Evolutionary conservation across 2,888 invertebrate genomes (phyloP).

Genomic region (Dryobotodes eremita): DNA sequence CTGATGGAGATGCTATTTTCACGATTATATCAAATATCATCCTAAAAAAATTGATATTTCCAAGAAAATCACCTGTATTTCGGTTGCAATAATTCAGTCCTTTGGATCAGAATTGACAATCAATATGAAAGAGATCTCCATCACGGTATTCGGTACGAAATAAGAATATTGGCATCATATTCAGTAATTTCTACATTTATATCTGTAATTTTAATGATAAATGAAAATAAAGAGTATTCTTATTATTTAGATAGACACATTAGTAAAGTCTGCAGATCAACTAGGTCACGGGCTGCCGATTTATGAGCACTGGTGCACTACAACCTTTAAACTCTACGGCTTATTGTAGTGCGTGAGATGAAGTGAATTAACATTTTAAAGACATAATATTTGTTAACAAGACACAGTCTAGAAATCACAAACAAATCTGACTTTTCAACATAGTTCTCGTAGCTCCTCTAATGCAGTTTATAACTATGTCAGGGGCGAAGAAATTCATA

Average conservation of each 20-base stretch:
- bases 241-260: background rate
- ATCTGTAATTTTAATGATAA: no score
- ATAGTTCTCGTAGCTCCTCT: background rate
- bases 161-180: no score
- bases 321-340: slow-evolving; percentile 35
- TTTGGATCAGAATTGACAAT: background rate
- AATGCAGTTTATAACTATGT: background rate
- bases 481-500: background rate
- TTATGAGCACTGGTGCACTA: slow-evolving; percentile 31
- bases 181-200: no score
- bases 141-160: background rate
- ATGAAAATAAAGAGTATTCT: no score
- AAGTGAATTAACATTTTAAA: slow-evolving; percentile 4
- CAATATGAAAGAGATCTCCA: background rate
- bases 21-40: background rate
- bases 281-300: slow-evolving; percentile 42
- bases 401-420: background rate
- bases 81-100: background rate
- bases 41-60: no score
- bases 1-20: background rate
- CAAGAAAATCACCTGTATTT: background rate
- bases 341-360: slow-evolving; percentile 27
- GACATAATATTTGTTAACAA: background rate
- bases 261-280: background rate
- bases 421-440: background rate